Evolutionary conservation across 1,140 invertebrate genomes (phyloP), one percentile per base, ranked within the genome.

Genomic region (Hycleus cichorii): DNA sequence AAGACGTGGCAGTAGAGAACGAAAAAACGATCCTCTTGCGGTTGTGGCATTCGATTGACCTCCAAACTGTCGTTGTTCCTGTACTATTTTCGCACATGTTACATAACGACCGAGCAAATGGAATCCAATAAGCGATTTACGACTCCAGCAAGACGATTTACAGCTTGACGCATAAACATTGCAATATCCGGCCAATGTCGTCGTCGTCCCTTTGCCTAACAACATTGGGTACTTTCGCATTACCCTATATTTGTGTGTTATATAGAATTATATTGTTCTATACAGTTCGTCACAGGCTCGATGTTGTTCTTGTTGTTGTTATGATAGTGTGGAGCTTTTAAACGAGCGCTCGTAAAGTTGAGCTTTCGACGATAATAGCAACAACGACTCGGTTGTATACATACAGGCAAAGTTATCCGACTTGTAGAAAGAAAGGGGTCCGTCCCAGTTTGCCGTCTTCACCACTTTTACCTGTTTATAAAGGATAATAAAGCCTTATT

Each of bases 401-500:
- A 7, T 32, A 32, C 27, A 51, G 24, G 46, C 46, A 39, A 49
- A 60, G 47, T 58, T 56, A 40, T 59, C 52, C 49, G 32, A 32
- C 4, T 32, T 32, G 32, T 4, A 5, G 32, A 18, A 18, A 18
- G 32, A 32, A 32, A 32, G 3, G 32, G 32, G 32, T 32, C 4
- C 32, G 32, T 7, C 32, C 32, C 32, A 32, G 52, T 47, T 46
- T 49, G 42, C 52, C 47, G 62, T 11, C 58, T 58, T 58, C 51
- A 58, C 60, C 60, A 64, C 63, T 67, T 66, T 67, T 63, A 67
- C 65, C 65, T 67, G 65, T 67, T 64, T 65, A 64, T 67, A 67
- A 67, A 63, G 65, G 63, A 67, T 67, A 64, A 67, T 67, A 67
- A 67, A 67, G 63, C 58, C 58, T 67, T 67, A 67, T 67, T 65